These are phyloP conservation scores for Cephus spinipes DNA, from an alignment of 2,888 invertebrate species.

Conservation along the genomic window DNA sequence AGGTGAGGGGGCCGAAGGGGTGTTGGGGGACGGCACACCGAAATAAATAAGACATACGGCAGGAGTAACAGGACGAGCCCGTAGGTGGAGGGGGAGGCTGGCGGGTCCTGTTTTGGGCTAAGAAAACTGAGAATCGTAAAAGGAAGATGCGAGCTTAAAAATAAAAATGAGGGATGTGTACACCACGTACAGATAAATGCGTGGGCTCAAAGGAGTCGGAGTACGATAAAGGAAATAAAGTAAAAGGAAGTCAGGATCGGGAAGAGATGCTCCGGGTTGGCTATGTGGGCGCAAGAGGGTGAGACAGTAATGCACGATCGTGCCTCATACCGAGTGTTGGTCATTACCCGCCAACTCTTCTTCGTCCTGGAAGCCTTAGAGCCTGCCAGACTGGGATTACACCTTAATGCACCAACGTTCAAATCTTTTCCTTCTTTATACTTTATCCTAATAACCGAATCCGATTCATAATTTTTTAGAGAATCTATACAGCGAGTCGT, in stretches of 20 bases:
- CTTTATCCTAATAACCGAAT: background rate
- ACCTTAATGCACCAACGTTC: background rate
- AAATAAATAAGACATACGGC: constrained; percentile 1
- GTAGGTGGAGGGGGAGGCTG: background rate
- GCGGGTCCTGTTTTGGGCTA: background rate
- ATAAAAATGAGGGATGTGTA: background rate
- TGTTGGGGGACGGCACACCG: background rate
- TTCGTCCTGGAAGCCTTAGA: constrained; percentile 11
- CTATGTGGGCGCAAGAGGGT: background rate
- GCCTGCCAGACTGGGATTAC: constrained; percentile 34
- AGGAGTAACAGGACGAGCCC: background rate
- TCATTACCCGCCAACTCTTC: constrained; percentile 32
- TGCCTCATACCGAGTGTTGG: constrained; percentile 40
- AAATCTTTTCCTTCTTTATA: background rate
- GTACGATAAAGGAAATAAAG: background rate
- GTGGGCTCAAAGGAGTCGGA: background rate
- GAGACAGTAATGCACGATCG: constrained; percentile 26
- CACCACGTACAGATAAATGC: background rate
- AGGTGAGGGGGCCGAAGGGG: background rate
- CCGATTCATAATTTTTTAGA: background rate
- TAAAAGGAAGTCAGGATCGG: background rate
- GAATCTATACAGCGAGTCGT: background rate
- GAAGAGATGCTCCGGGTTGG: background rate
- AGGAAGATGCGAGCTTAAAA: background rate
- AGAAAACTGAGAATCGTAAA: background rate